Conservation (phyloP, 1,140 invertebrate species). For the Diachasma alloeum region DNA sequence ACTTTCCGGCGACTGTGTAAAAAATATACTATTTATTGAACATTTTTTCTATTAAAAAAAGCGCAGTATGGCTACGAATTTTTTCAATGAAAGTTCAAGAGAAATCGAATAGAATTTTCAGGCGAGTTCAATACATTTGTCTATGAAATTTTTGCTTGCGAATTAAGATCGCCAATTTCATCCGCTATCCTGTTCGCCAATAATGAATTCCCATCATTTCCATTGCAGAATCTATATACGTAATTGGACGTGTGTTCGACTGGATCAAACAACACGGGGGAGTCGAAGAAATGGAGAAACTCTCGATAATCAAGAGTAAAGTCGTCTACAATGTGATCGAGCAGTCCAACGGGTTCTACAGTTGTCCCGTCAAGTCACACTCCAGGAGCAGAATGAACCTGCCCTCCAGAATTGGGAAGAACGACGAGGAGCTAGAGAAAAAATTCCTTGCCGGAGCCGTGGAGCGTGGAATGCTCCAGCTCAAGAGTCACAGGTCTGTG, state of each 20-base stretch:
- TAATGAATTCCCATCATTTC: not conserved
- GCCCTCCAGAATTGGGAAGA: conserved; percentile 85
- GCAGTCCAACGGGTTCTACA: conserved; percentile 88
- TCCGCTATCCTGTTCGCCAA: too few relatives aligned
- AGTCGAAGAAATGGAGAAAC: conserved; percentile 80
- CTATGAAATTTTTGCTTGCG: too few relatives aligned
- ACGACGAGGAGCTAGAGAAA: conserved; percentile 84
- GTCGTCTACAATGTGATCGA: conserved; percentile 87
- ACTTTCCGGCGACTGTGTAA: too few relatives aligned
- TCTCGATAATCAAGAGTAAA: conserved; percentile 77
- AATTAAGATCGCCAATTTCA: too few relatives aligned
- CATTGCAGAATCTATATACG: conserved; percentile 87
- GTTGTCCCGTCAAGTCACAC: conserved; percentile 74
- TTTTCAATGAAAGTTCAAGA: too few relatives aligned
- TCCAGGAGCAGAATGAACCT: conserved; percentile 89
- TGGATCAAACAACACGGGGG: conserved; percentile 93
- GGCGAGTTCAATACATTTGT: too few relatives aligned
- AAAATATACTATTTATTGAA: too few relatives aligned
- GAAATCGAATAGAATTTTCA: too few relatives aligned
- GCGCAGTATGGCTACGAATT: too few relatives aligned
- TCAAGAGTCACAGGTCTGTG: conserved; percentile 91
- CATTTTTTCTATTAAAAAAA: too few relatives aligned
- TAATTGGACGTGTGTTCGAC: conserved; percentile 87
- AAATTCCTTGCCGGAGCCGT: conserved; percentile 85
- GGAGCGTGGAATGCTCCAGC: conserved; percentile 80